Evolutionary conservation across 2,113 vertebrate species (phyloP).

Genomic region (Podarcis raffonei): DNA sequence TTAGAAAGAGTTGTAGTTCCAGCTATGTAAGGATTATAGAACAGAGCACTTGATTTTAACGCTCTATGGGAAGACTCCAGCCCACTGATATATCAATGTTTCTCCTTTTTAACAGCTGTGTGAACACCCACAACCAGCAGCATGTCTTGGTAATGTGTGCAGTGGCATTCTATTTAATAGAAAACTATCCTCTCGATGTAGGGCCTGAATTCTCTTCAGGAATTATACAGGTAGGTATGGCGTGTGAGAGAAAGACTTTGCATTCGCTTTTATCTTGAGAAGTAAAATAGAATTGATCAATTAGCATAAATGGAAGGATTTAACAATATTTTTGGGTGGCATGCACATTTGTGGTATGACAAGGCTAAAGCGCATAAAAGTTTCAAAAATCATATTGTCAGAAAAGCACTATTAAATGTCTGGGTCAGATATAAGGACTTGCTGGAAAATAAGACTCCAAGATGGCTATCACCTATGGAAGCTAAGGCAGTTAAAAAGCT

Average conservation of each 20-base stretch:
- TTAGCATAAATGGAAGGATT: neutral
- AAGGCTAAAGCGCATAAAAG: too few species aligned
- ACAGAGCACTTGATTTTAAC: neutral
- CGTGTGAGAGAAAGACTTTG: neutral
- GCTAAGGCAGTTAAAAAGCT: too few species aligned
- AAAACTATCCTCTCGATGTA: conserved; percentile 97
- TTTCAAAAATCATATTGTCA: too few species aligned
- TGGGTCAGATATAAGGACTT: too few species aligned
- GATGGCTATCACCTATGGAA: too few species aligned
- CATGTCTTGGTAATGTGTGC: conserved; percentile 97
- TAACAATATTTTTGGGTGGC: too few species aligned
- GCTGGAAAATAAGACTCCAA: too few species aligned
- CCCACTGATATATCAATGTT: neutral
- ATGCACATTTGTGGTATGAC: too few species aligned
- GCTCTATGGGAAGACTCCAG: too few species aligned
- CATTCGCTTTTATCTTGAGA: neutral
- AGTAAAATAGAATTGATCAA: neutral
- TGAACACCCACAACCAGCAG: conserved; percentile 94
- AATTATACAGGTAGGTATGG: conserved; percentile 87
- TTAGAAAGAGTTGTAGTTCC: neutral
- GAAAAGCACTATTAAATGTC: too few species aligned
- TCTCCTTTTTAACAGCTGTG: conserved; percentile 83
- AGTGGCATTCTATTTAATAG: conserved; percentile 96
- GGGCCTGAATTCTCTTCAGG: conserved; percentile 93
- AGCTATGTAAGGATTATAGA: neutral